Percentiles rank a stretch among this genome's conserved stretches.
phyloP scores from a whole-genome alignment of 2,797 vertebrate species.

The Enteromius treurensis region DNA sequence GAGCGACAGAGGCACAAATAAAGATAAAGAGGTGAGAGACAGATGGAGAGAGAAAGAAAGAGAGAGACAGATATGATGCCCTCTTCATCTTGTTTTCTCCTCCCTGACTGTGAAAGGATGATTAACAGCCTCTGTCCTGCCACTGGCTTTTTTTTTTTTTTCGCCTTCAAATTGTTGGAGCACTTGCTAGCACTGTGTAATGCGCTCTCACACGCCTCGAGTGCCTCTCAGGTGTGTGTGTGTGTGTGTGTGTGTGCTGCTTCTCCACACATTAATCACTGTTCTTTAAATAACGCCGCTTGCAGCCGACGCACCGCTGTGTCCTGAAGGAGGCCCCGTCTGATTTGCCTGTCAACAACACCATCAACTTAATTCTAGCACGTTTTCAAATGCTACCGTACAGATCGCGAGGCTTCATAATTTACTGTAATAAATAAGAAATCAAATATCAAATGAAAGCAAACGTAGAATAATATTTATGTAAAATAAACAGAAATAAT shows the following conservation, averaged over 20 bases:
- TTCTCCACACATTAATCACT: constrained; percentile 79
- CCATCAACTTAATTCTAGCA: constrained; percentile 48
- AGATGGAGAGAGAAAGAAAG: neutral
- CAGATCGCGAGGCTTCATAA: neutral
- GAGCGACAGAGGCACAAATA: constrained; percentile 13
- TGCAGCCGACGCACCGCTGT: constrained; percentile 73
- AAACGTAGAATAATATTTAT: neutral
- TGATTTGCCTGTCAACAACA: constrained; percentile 75
- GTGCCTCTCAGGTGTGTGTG: constrained; percentile 71
- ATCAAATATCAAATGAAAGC: neutral
- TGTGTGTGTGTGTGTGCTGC: constrained; percentile 39
- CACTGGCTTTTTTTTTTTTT: constrained; percentile 76
- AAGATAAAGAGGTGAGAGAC: constrained; percentile 28
- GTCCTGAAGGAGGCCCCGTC: constrained; percentile 68
- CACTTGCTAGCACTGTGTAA: constrained; percentile 76
- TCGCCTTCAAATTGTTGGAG: constrained; percentile 78
- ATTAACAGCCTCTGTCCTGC: constrained; percentile 78
- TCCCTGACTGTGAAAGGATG: constrained; percentile 77
- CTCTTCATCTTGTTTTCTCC: constrained; percentile 67
- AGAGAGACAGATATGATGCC: constrained; percentile 17
- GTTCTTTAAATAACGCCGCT: constrained; percentile 83
- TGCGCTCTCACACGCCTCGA: constrained; percentile 65
- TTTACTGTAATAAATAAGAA: neutral
- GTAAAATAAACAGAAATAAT: neutral
- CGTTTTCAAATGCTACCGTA: constrained; percentile 63